Percentiles rank a stretch among this genome's conserved stretches.
These are phyloP conservation scores for Enteromius viviparus DNA, from an alignment of 2,797 vertebrate genomes.

Conservation along the genomic window DNA sequence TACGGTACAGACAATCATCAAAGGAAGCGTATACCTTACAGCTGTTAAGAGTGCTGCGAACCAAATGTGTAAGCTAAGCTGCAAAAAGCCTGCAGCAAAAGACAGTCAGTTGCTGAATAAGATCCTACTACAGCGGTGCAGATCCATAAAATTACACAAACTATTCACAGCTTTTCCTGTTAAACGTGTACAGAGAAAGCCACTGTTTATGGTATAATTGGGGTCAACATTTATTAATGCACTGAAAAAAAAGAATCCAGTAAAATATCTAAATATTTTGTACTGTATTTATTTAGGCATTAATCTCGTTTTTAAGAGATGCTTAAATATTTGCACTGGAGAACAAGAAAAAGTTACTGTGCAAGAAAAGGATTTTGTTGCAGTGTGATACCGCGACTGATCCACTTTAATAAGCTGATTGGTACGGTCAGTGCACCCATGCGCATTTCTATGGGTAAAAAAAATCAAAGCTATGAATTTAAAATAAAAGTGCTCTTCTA, in stretches of 20 bases:
- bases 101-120: conserved; percentile 29
- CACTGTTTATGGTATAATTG: neutral
- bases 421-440: neutral
- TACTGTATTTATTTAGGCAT: neutral
- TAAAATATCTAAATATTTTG: neutral
- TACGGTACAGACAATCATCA: conserved; percentile 16
- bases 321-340: neutral
- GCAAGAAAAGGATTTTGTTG: neutral
- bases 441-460: conserved; percentile 18
- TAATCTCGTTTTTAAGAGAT: neutral
- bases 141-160: conserved; percentile 13
- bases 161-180: conserved; percentile 29
- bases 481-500: conserved; percentile 37
- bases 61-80: conserved; percentile 35
- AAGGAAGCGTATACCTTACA: conserved; percentile 14
- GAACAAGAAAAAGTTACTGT: neutral
- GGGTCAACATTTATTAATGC: neutral
- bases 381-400: neutral
- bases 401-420: neutral
- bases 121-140: neutral
- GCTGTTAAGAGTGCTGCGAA: conserved; percentile 20
- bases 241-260: neutral
- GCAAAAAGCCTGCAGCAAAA: conserved; percentile 28
- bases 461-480: conserved; percentile 28
- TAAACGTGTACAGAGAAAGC: conserved; percentile 9